Evolutionary conservation across 2,888 invertebrate genomes (phyloP), one percentile per base, ranked within the genome.

Genomic region (Automeris io): DNA sequence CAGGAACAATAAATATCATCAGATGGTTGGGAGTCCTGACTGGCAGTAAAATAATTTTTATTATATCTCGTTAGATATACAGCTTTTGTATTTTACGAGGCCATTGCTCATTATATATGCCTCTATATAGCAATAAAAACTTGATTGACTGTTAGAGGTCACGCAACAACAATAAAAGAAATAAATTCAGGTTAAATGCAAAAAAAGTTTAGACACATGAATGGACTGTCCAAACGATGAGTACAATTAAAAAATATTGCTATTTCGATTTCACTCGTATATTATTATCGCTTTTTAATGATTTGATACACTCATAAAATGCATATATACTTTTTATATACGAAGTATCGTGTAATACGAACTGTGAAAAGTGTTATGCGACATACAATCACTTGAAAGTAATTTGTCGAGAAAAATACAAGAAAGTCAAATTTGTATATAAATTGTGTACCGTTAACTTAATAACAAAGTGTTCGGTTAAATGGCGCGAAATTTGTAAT

Each of bases 401-500:
- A 53, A 57, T 61, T 63, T 49, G 44, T 46, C 44, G 42, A 54
- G 54, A 52, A 54, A 51, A 46, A 45, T 43, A 51, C 54, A 60
- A 50, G 57, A 59, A 63, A 52, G 54, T 56, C 42, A 51, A 48
- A 56, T 69, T 65, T 66, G 62, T 65, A 60, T 56, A 58, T 58
- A 64, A 65, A 69, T 68, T 66, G 60, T 49, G 51, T 43, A 64
- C 79, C 76, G 79, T 78, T 78, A 78, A 53, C 62, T 62, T 80
- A 80, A 79, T 72, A 66, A 70, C 63, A 57, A 54, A 47, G 54
- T 63, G 54, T 68, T 62, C 57, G 55, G 63, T 54, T 75, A 74
- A 77, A 69, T 72, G 66, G 75, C 76, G 76, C 65, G 74, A 80
- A 79, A 79, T 77, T 69, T 61, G 69, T 77, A 77, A 72, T 77